These are phyloP conservation scores for Ctenoplectra terminalis DNA, from an alignment of 1,140 invertebrate genomes.

Conservation along the genomic window DNA sequence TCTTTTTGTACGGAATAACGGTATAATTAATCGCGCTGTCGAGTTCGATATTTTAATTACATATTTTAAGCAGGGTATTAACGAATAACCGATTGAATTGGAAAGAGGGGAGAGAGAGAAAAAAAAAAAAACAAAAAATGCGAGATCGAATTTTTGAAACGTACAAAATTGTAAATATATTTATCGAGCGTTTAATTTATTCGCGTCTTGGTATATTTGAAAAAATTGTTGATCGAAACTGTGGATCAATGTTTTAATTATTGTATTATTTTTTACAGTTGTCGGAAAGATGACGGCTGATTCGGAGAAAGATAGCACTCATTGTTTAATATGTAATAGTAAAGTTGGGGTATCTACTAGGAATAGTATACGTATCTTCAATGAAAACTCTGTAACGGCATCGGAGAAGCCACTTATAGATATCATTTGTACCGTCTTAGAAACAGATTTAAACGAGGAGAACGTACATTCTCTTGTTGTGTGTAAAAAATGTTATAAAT, in stretches of 20 bases:
- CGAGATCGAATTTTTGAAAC: not conserved
- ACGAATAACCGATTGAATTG: not conserved
- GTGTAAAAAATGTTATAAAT: constrained; percentile 87
- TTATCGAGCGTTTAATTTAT: not conserved
- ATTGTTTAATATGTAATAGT: constrained; percentile 84
- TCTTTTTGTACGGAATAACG: not conserved
- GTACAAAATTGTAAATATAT: not conserved
- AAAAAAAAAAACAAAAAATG: not conserved
- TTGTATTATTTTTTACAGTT: constrained; percentile 51
- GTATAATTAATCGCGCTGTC: not conserved
- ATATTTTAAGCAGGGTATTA: not conserved
- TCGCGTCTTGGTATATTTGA: not conserved
- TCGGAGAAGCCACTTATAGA: constrained; percentile 81
- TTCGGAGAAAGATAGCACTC: constrained; percentile 69
- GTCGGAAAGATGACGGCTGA: constrained; percentile 73
- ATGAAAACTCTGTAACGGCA: constrained; percentile 68
- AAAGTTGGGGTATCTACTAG: constrained; percentile 83
- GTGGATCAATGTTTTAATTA: not conserved
- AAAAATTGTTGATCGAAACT: too few species aligned
- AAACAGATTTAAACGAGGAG: constrained; percentile 81
- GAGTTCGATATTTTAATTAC: not conserved
- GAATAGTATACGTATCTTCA: constrained; percentile 84
- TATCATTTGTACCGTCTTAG: constrained; percentile 82
- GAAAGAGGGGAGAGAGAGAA: too few species aligned
- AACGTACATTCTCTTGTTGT: constrained; percentile 83